Conservation (phyloP, 2,797 vertebrate species). For the Apodemus agrarius region DNA sequence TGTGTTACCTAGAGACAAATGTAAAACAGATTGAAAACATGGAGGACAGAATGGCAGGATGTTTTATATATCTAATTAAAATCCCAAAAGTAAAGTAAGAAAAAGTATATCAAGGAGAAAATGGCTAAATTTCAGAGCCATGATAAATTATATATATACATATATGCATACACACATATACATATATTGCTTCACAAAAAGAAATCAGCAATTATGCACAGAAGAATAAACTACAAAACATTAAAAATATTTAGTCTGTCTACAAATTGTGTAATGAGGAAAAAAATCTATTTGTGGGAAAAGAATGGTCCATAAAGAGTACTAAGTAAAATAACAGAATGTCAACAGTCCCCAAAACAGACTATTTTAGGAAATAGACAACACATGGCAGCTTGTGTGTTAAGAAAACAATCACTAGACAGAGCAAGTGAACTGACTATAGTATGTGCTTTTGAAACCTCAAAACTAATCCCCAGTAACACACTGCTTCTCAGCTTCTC, state of each 20-base stretch:
- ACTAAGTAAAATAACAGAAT: neutral
- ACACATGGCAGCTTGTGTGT: neutral
- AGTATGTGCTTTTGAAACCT: neutral
- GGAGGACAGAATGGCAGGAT: neutral
- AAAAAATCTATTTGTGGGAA: neutral
- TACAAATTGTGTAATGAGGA: neutral
- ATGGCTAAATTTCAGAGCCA: neutral
- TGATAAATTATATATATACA: neutral
- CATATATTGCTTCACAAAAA: neutral
- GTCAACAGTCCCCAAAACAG: neutral
- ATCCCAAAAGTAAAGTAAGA: neutral
- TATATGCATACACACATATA: neutral
- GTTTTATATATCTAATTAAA: neutral
- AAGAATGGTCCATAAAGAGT: neutral
- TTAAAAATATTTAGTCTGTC: neutral
- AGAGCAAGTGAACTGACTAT: neutral
- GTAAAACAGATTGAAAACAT: neutral
- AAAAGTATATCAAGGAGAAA: neutral
- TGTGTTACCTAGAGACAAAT: neutral
- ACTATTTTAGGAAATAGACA: neutral
- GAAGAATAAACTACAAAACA: neutral
- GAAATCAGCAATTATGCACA: neutral
- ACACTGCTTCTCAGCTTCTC: neutral
- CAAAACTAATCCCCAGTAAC: neutral
- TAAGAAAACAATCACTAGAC: neutral